Evolutionary conservation across 2,113 vertebrate genomes (phyloP).

Genomic region (Arothron firmamentum): DNA sequence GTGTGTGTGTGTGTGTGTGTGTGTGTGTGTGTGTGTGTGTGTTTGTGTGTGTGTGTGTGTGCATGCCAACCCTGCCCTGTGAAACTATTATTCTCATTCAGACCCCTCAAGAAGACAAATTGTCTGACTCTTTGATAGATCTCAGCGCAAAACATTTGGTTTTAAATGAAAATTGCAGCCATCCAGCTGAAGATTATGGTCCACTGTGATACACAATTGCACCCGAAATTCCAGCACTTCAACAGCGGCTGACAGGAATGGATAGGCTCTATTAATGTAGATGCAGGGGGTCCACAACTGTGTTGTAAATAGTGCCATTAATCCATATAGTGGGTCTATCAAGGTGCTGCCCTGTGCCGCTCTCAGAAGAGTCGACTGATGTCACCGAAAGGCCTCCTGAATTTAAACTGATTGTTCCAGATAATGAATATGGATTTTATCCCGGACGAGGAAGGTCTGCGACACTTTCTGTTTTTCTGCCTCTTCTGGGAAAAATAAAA

Average conservation of each 20-base stretch:
- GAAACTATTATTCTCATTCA: conserved; percentile 30
- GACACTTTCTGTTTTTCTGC: too few relatives aligned
- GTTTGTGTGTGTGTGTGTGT: too few relatives aligned
- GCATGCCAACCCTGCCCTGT: conserved; percentile 28
- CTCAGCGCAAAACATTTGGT: conserved; percentile 49
- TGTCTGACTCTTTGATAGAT: conserved; percentile 46
- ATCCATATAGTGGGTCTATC: conserved; percentile 77
- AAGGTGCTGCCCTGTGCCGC: conserved; percentile 54
- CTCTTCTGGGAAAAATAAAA: too few relatives aligned
- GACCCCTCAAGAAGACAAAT: conserved; percentile 22
- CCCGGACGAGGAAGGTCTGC: not conserved
- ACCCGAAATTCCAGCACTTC: conserved; percentile 73
- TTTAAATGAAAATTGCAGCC: conserved; percentile 65
- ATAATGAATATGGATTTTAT: conserved; percentile 21
- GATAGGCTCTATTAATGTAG: conserved; percentile 78
- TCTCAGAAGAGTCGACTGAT: conserved; percentile 54
- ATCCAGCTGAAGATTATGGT: conserved; percentile 59
- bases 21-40: not conserved
- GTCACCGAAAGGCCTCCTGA: conserved; percentile 42
- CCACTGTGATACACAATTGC: conserved; percentile 67
- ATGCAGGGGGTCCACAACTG: conserved; percentile 69
- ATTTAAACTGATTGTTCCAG: conserved; percentile 52
- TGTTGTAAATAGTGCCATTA: conserved; percentile 78
- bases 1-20: not conserved
- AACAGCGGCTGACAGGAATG: conserved; percentile 78